phyloP scores from a whole-genome alignment of 2,113 vertebrate species.

The Microcebus tavaratra region DNA sequence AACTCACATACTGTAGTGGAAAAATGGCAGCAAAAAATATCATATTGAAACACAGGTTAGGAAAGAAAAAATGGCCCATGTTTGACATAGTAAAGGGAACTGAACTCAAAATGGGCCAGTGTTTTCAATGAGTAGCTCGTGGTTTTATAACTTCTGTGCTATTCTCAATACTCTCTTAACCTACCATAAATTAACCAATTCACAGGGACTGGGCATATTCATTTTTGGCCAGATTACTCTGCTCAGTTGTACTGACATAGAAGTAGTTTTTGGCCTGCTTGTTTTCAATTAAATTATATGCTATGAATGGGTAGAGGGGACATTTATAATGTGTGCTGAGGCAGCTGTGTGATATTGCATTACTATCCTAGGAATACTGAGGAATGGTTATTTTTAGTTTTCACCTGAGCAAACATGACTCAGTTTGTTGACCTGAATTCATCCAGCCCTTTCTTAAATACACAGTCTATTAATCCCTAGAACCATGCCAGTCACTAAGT shows the following conservation, averaged over 20 bases:
- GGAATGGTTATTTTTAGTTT: constrained; percentile 57
- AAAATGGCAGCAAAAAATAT: neutral
- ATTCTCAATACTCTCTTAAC: neutral
- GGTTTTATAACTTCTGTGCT: neutral
- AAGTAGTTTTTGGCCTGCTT: neutral
- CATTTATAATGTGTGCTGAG: neutral
- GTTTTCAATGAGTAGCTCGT: neutral
- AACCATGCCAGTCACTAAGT: neutral
- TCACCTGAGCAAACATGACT: constrained; percentile 73
- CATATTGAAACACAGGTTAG: neutral
- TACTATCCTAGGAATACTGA: constrained; percentile 10
- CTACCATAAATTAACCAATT: neutral
- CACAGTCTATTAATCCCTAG: constrained; percentile 32
- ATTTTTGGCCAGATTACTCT: neutral
- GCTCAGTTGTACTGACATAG: neutral
- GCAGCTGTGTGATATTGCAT: neutral
- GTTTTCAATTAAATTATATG: neutral
- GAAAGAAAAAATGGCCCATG: neutral
- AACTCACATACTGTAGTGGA: neutral
- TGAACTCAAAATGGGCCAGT: neutral
- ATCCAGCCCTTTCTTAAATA: constrained; percentile 50
- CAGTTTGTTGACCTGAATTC: constrained; percentile 54
- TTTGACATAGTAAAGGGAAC: neutral
- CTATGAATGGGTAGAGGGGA: neutral
- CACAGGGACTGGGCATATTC: neutral